Evolutionary conservation across 37 sponge, comb jelly and placozoan genomes (phyloP), one percentile per base, ranked within the genome.

Genomic region (Amphimedon queenslandica): DNA sequence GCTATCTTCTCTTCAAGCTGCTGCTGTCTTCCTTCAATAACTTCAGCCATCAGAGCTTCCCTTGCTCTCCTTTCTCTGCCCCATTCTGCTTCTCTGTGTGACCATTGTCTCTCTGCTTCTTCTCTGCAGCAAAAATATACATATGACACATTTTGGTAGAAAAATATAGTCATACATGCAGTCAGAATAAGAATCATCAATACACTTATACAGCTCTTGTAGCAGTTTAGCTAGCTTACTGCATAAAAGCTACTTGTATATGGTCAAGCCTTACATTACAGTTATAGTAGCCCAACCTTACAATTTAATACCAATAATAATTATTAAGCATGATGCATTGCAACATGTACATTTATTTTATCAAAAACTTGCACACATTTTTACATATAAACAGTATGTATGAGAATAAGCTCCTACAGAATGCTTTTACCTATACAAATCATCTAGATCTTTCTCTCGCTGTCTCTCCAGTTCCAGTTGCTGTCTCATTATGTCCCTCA

Each of bases 41-140:
- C 93, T 58, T 96, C 91, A 40, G 40, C 77, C 97, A 96, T 96
- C 29, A 96, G 83, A 32, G 81, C 73, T 70, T 96, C 88, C 36
- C 97, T 66, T 20, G 97, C 97, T 34, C 57, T 55, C 10, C 39
- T 70, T 72, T 96, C 97, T 82, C 79, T 83, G 63, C 80, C 82
- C 97, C 97, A 96, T 56, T 96, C 94, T 3, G 70, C 81, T 42
- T 93, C 97, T 29, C 97, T 53, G 66, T 81, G 90, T 64, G 63
- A 38, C 97, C 97, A 96, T 80, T 87, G 80, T 35, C 88, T 41
- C 18, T 87, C 87, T 18, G 91, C 97, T 76, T 96, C 97, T 61
- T 96, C 94, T 51, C 93, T 87, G 66, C 21, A n/a, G 2, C 16
- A 38, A 13, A 23, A 65, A n/a, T n/a, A n/a, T n/a, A n/a, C n/a